Evolutionary conservation across 2,888 invertebrate species (phyloP).

Genomic region (Xylota segnis): DNA sequence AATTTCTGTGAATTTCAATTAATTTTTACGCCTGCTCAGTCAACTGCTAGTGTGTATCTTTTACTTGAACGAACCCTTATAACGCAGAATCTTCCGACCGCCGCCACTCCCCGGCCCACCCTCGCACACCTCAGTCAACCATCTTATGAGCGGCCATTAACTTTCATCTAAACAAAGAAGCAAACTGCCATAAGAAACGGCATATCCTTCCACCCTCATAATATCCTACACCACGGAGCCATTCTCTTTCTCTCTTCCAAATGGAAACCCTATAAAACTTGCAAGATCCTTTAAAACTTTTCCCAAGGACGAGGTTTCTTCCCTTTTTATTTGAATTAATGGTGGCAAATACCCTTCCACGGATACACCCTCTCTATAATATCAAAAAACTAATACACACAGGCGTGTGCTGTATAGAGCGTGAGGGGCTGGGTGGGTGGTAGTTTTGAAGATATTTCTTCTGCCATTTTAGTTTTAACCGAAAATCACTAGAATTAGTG

Average conservation of each 20-base stretch:
- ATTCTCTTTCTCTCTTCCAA: not conserved
- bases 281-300: slow-evolving; percentile 36
- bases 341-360: slow-evolving; percentile 38
- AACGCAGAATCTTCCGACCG: not conserved
- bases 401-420: not conserved
- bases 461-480: slow-evolving; percentile 61
- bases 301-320: slow-evolving; percentile 40
- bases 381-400: not conserved
- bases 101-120: slow-evolving; percentile 5
- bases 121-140: not conserved
- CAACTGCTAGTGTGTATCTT: not conserved
- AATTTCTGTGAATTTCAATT: slow-evolving; percentile 7
- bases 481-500: slow-evolving; percentile 28
- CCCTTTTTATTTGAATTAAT: slow-evolving; percentile 55
- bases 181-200: slow-evolving; percentile 27
- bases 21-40: slow-evolving; percentile 38
- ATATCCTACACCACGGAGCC: not conserved
- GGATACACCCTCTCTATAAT: not conserved
- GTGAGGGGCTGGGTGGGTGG: not conserved
- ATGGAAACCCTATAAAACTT: slow-evolving; percentile 5
- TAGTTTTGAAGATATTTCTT: slow-evolving; percentile 45
- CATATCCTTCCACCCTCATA: not conserved
- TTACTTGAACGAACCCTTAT: not conserved
- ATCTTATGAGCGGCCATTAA: slow-evolving; percentile 17
- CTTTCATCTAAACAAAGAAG: slow-evolving; percentile 27